These are phyloP conservation scores for Anthophora plumipes DNA, from an alignment of 2,888 invertebrate species.

Conservation along the genomic window DNA sequence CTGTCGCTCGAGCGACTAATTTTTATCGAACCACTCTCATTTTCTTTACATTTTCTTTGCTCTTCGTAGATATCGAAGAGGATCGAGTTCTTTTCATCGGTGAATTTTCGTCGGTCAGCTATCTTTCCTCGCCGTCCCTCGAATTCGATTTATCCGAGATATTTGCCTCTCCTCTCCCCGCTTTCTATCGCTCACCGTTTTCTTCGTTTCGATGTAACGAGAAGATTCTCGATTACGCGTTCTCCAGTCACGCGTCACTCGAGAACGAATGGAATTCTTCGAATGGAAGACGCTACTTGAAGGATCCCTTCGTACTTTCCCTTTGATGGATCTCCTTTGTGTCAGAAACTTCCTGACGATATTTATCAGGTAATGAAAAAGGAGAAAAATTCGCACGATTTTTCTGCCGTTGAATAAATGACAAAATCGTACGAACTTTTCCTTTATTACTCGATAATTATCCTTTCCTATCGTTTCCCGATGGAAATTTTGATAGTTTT, in stretches of 20 bases:
- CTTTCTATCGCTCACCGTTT: no score
- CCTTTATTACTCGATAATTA: no score
- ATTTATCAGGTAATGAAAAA: neutral
- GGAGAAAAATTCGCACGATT: neutral
- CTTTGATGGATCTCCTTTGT: neutral
- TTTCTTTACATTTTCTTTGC: no score
- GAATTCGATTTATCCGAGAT: constrained; percentile 74
- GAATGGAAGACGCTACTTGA: neutral
- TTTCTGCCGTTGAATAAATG: no score
- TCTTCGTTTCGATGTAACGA: constrained; percentile 19
- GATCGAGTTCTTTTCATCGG: constrained; percentile 1
- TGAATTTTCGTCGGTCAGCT: constrained; percentile 51
- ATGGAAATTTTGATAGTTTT: no score
- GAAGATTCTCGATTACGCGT: constrained; percentile 13
- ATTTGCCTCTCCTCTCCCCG: constrained; percentile 26
- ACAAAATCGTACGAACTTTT: no score
- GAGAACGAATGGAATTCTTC: constrained; percentile 15
- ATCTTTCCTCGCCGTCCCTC: constrained; percentile 41
- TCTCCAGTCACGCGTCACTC: constrained; percentile 16
- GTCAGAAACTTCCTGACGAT: neutral
- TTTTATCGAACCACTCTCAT: no score
- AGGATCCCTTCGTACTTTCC: neutral
- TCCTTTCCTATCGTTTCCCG: no score
- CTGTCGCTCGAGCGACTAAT: constrained; percentile 31
- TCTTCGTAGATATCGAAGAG: neutral